Percentiles rank a stretch among this genome's conserved stretches.
Conservation (phyloP, 1,140 invertebrate species). For the Scaptomyza montana region DNA sequence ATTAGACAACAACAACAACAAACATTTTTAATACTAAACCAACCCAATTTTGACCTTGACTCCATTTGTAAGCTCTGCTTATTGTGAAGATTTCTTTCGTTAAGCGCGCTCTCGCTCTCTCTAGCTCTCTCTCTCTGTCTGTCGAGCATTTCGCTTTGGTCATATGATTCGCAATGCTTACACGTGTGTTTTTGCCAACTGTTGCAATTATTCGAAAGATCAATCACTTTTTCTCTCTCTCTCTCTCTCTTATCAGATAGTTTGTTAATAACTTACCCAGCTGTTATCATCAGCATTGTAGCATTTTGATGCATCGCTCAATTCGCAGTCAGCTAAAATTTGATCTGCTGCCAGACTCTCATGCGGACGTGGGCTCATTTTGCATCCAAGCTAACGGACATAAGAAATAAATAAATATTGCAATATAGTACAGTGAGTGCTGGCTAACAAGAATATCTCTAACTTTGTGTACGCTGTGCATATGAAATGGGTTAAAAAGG, state of each 20-base stretch:
- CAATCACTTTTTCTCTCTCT: no score
- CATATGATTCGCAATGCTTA: conserved; percentile 9
- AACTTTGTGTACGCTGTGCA: no score
- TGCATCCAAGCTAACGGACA: neutral
- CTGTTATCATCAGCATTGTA: conserved; percentile 36
- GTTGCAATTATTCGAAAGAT: neutral
- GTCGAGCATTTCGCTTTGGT: conserved; percentile 1
- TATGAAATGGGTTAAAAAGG: no score
- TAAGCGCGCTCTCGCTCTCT: conserved; percentile 7
- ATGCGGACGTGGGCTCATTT: conserved; percentile 60
- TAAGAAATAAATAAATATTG: neutral
- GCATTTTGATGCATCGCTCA: conserved; percentile 26
- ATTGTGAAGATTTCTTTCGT: neutral
- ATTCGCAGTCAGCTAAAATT: conserved; percentile 23
- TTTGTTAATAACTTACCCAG: conserved; percentile 19
- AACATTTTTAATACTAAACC: neutral
- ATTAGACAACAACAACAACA: conserved; percentile 10
- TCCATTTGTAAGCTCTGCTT: conserved; percentile 37
- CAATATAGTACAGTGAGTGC: no score
- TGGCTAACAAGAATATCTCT: no score
- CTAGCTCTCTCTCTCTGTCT: neutral
- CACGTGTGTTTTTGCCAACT: conserved; percentile 6
- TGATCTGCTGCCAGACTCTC: conserved; percentile 40
- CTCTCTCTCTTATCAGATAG: conserved; percentile 1
- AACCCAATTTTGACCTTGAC: conserved; percentile 64